Base-by-base conservation (phyloP, 2,888 invertebrate species). In the Epinotia bilunana region DNA sequence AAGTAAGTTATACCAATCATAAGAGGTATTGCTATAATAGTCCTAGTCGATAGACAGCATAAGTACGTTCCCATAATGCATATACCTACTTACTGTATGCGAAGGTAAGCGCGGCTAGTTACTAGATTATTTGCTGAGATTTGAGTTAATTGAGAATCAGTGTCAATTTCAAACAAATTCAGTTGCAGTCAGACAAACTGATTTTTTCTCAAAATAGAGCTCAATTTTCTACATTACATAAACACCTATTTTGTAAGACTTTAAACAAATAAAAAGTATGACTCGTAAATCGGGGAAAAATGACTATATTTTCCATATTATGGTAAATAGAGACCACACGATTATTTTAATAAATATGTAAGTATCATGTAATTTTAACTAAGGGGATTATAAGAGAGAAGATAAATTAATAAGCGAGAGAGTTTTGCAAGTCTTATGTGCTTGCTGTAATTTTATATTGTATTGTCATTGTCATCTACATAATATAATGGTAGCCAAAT, bases 91-190 rank as follows among this genome's bases (percentile, higher is more conserved):
- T 61, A 28, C 28, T 18, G 13, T 6, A 20, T 57, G 7, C 60
- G 49, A 60, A 58, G 60, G 69, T 69, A 23, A 46, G 46, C 60
- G 43, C n/a, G 28, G 61, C 18, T 60, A 69, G 69, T 60, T 12
- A 69, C 2, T 12, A 16, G 33, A 28, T 28, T 20, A 46, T 2
- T 11, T 18, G 39, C 67, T 18, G 12, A 39, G 39, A 39, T 39
- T 39, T 39, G 39, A 39, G 57, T 49, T 16, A 4, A 49, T 49
- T 49, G 16, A 6, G 16, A 49, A 49, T 16, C 49, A 49, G 16
- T 4, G 49, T 49, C 16, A 49, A 49, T 5, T 16, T 49, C 49
- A 13, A 4, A 33, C 33, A 2, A 49, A 49, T 49, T 13, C 49
- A 49, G 12, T 13, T 13, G 5, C 49, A 49, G 16, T 5, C 49